phyloP scores from a whole-genome alignment of 2,888 invertebrate genomes.

The Mesorhabditis belari region DNA sequence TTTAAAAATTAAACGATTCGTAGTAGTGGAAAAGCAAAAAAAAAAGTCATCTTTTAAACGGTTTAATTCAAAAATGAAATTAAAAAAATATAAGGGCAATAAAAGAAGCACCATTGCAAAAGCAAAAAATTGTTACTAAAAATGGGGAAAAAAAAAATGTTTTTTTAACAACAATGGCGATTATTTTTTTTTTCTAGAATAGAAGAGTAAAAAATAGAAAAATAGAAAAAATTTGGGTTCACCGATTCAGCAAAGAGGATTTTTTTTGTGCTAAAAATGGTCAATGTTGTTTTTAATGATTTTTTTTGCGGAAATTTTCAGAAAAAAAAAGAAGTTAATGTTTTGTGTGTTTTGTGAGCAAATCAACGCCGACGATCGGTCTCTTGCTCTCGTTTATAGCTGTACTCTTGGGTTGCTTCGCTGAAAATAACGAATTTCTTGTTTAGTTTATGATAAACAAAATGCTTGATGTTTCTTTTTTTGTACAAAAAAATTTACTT shows the following conservation, averaged over 20 bases:
- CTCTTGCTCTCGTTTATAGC: constrained; percentile 44
- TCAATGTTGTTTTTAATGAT: background rate
- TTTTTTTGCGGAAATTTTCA: no score
- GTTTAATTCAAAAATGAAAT: background rate
- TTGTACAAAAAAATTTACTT: constrained; percentile 15
- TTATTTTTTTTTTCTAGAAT: no score
- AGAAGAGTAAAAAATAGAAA: no score
- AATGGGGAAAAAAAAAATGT: no score
- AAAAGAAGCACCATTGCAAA: background rate
- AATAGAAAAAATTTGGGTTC: no score
- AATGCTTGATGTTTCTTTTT: background rate
- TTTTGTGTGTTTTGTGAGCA: background rate
- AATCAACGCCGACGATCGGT: constrained; percentile 17
- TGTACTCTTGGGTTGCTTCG: constrained; percentile 46
- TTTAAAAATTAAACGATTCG: background rate
- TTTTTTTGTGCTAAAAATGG: background rate
- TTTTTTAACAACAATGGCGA: background rate
- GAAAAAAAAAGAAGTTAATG: background rate
- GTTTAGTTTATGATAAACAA: background rate
- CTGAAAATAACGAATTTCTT: constrained; percentile 20
- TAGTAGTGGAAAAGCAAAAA: background rate
- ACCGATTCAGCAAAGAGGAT: no score
- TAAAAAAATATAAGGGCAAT: background rate
- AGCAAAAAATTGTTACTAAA: background rate
- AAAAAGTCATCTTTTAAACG: background rate